A percentile compares a stretch with the other conserved stretches of the same genome.
Conservation (phyloP, 2,888 invertebrate genomes). For the Campoletis raptor region DNA sequence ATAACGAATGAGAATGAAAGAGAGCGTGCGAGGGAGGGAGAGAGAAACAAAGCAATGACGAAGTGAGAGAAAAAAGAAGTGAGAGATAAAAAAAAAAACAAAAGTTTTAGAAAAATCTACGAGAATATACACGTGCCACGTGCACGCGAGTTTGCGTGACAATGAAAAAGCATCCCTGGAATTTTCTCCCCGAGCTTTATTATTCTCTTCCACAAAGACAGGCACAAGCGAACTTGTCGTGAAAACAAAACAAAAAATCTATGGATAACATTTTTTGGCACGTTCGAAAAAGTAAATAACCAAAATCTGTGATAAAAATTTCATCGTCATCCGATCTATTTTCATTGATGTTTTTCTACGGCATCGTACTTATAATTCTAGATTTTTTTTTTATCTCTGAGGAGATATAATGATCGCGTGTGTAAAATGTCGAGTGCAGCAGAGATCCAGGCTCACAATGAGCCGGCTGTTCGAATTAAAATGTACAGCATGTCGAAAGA, state of each 20-base stretch:
- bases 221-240: background rate
- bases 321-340: background rate
- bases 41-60: slow-evolving; percentile 27
- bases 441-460: slow-evolving; percentile 1
- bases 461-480: slow-evolving; percentile 38
- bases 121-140: slow-evolving; percentile 25
- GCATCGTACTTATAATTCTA: background rate
- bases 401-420: background rate
- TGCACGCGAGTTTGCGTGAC: slow-evolving; percentile 60
- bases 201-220: background rate
- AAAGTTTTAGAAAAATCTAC: slow-evolving; percentile 16
- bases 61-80: background rate
- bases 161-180: slow-evolving; percentile 22
- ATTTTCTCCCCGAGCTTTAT: slow-evolving; percentile 11
- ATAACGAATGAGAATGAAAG: background rate
- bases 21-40: slow-evolving; percentile 11
- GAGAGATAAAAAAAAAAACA: slow-evolving; percentile 37
- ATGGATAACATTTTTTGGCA: background rate
- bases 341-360: background rate
- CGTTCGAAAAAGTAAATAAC: background rate
- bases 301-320: background rate
- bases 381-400: background rate
- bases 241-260: background rate
- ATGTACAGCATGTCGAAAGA: slow-evolving; percentile 32
- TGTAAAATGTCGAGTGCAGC: background rate